Evolutionary conservation across 2,797 vertebrate species (phyloP).

Genomic region (Oreochromis grahami): DNA sequence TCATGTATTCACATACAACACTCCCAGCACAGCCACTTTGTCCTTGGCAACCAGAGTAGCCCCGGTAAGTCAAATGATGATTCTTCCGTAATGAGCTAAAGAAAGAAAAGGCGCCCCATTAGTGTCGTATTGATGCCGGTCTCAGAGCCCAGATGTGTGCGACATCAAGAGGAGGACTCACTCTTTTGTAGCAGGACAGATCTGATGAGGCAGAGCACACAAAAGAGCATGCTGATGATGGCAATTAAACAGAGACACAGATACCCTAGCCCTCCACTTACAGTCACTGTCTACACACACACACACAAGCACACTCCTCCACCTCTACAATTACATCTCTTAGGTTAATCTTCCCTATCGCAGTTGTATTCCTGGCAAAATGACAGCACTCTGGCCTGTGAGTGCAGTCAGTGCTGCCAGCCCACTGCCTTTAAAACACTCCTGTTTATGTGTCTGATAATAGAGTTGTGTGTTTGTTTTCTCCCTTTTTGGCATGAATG

Average conservation of each 20-base stretch:
- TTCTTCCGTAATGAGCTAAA: slow-evolving; percentile 45
- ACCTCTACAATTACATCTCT: slow-evolving; percentile 52
- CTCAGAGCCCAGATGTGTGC: slow-evolving; percentile 18
- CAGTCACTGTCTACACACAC: background rate
- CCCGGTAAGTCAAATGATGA: slow-evolving; percentile 36
- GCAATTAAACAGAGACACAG: slow-evolving; percentile 31
- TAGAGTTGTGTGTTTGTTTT: background rate
- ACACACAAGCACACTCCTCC: background rate
- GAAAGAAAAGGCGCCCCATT: slow-evolving; percentile 7
- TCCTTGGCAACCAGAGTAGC: slow-evolving; percentile 13
- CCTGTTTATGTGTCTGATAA: background rate
- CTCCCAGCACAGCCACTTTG: background rate
- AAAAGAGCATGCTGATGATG: slow-evolving; percentile 37
- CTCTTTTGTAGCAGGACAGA: slow-evolving; percentile 48
- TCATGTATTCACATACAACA: background rate
- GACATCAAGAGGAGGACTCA: background rate
- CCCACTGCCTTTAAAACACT: slow-evolving; percentile 1
- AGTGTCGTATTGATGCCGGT: slow-evolving; percentile 11
- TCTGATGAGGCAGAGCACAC: slow-evolving; percentile 37
- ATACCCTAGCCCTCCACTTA: background rate
- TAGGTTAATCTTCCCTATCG: slow-evolving; percentile 53
- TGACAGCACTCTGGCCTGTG: slow-evolving; percentile 13
- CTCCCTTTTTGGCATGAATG: background rate
- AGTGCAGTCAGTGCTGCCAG: background rate
- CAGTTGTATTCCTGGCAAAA: slow-evolving; percentile 30